phyloP scores from a whole-genome alignment of 2,888 invertebrate species.

The Leptopterna dolabrata region DNA sequence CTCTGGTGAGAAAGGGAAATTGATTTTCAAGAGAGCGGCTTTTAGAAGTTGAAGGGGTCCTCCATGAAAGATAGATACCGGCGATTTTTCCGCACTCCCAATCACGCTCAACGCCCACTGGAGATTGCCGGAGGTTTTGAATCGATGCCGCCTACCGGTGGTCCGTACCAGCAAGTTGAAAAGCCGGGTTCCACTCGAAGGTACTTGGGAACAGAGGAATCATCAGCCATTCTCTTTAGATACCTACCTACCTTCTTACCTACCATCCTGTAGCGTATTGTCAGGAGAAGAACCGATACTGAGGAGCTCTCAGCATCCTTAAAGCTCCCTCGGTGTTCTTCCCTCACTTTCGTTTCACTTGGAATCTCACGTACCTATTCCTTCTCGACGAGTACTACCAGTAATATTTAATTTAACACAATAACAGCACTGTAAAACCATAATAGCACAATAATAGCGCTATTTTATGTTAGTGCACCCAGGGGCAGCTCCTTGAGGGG shows the following conservation, averaged over 20 bases:
- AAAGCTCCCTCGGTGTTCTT: no score
- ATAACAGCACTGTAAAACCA: no score
- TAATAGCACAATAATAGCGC: no score
- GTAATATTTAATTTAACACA: no score
- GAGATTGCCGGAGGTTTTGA: background rate
- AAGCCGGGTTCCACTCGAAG: background rate
- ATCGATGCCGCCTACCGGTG: slow-evolving; percentile 5
- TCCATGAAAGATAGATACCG: slow-evolving; percentile 28
- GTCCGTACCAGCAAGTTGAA: background rate
- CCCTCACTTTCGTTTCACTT: background rate
- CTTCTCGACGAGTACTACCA: no score
- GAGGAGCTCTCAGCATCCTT: background rate
- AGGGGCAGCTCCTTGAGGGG: no score
- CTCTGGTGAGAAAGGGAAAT: background rate
- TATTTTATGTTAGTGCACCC: no score
- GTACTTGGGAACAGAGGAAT: background rate
- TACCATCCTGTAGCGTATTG: slow-evolving; percentile 29
- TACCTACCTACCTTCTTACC: no score
- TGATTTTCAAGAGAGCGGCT: background rate
- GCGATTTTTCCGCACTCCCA: background rate
- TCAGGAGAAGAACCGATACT: background rate
- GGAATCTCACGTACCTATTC: no score
- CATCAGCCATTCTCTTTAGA: slow-evolving; percentile 38
- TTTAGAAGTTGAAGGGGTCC: background rate
- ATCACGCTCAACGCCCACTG: background rate